Percentiles rank a stretch among this genome's conserved stretches.
Evolutionary conservation across 2,113 vertebrate genomes (phyloP).

Genomic region (Jacana jacana): DNA sequence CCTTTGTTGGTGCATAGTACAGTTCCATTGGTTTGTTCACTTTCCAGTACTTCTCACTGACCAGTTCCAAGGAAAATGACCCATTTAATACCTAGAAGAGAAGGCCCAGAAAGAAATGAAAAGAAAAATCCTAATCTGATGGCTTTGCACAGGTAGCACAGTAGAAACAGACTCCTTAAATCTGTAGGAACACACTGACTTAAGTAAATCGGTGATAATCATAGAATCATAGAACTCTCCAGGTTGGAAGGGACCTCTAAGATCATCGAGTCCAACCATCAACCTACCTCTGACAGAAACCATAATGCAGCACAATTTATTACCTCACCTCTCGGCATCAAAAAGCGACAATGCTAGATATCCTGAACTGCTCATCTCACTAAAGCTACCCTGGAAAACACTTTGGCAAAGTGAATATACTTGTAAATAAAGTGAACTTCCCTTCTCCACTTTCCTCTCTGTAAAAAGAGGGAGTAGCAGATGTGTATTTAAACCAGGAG

Average conservation of each 20-base stretch:
- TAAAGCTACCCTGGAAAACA: background rate
- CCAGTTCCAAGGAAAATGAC: constrained; percentile 96
- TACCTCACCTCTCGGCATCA: background rate
- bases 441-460: background rate
- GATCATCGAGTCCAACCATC: too few species aligned
- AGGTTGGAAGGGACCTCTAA: too few species aligned
- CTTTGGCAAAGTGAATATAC: background rate
- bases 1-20: constrained; percentile 97
- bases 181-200: background rate
- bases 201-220: background rate
- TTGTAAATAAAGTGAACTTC: background rate
- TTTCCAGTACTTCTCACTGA: constrained; percentile 99
- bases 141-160: fast-evolving
- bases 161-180: background rate
- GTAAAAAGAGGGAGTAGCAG: background rate
- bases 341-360: background rate
- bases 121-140: background rate
- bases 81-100: constrained; percentile 91
- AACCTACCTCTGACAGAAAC: too few species aligned
- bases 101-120: background rate
- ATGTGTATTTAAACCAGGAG: background rate
- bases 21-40: constrained; percentile 99
- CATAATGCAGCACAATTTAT: background rate
- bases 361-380: background rate
- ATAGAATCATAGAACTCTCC: too few species aligned